A percentile compares a stretch with the other conserved stretches of the same genome.
These are phyloP conservation scores for Perca fluviatilis DNA, from an alignment of 2,113 vertebrate genomes.

Conservation along the genomic window DNA sequence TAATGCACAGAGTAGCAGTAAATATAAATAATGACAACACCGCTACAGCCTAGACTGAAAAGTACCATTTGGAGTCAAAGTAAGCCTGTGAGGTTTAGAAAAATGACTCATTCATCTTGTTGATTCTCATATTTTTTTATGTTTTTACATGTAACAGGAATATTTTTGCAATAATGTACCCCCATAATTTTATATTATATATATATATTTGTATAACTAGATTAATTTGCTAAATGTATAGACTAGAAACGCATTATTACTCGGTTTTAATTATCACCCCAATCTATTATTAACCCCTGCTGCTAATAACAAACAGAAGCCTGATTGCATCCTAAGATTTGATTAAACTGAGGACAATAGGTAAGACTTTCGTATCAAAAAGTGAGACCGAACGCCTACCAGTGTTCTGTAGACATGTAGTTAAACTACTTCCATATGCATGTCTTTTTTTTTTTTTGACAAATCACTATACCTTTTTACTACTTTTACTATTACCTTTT, in stretches of 20 bases:
- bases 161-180: background rate
- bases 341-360: background rate
- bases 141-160: background rate
- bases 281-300: background rate
- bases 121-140: background rate
- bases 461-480: background rate
- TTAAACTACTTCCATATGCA: background rate
- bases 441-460: background rate
- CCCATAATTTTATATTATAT: too few species aligned
- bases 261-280: background rate
- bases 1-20: conserved; percentile 25
- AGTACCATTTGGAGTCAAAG: background rate
- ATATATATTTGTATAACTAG: too few species aligned
- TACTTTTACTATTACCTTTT: background rate
- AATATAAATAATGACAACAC: conserved; percentile 24
- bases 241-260: background rate
- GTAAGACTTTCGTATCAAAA: background rate
- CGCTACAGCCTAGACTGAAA: conserved; percentile 5
- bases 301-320: background rate
- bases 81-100: background rate
- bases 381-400: background rate
- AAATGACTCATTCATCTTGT: background rate
- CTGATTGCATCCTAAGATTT: background rate
- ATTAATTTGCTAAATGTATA: too few species aligned
- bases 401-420: background rate